Conservation (phyloP, 2,888 invertebrate species). For the Bellardia bayeri region DNA sequence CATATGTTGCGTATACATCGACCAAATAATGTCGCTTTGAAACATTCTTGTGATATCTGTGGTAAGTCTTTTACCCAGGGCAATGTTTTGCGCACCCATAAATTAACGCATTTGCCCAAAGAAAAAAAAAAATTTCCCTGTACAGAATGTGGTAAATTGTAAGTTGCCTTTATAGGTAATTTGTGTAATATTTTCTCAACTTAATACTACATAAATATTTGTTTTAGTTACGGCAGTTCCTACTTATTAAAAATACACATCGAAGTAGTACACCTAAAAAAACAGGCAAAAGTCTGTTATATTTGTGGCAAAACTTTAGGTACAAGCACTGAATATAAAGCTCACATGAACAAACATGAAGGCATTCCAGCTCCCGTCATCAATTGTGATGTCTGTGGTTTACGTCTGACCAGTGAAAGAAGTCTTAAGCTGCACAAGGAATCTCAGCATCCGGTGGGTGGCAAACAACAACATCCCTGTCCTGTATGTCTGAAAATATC, state of each 20-base stretch:
- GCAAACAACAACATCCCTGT: slow-evolving; percentile 79
- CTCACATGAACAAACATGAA: slow-evolving; percentile 81
- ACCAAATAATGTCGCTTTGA: slow-evolving; percentile 78
- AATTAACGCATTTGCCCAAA: slow-evolving; percentile 79
- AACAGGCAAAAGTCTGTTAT: slow-evolving; percentile 82
- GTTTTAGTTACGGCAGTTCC: slow-evolving; percentile 78
- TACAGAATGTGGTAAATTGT: slow-evolving; percentile 80
- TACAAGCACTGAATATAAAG: slow-evolving; percentile 78
- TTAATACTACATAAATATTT: slow-evolving; percentile 11
- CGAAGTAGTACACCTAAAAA: slow-evolving; percentile 80
- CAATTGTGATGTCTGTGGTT: slow-evolving; percentile 81
- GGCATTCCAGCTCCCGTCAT: slow-evolving; percentile 77
- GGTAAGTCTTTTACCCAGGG: slow-evolving; percentile 79
- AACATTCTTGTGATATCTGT: slow-evolving; percentile 80
- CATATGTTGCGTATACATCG: slow-evolving; percentile 81
- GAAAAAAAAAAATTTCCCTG: slow-evolving; percentile 80
- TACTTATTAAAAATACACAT: slow-evolving; percentile 78
- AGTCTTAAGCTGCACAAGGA: slow-evolving; percentile 80
- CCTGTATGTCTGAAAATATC: slow-evolving; percentile 81
- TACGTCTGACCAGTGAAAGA: slow-evolving; percentile 78
- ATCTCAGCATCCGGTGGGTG: slow-evolving; percentile 80
- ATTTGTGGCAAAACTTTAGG: slow-evolving; percentile 82
- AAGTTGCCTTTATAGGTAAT: slow-evolving; percentile 53
- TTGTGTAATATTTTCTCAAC: neutral
- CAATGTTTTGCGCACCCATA: slow-evolving; percentile 79